Evolutionary conservation across 2,113 vertebrate genomes (phyloP).

Genomic region (Orthonyx spaldingii): DNA sequence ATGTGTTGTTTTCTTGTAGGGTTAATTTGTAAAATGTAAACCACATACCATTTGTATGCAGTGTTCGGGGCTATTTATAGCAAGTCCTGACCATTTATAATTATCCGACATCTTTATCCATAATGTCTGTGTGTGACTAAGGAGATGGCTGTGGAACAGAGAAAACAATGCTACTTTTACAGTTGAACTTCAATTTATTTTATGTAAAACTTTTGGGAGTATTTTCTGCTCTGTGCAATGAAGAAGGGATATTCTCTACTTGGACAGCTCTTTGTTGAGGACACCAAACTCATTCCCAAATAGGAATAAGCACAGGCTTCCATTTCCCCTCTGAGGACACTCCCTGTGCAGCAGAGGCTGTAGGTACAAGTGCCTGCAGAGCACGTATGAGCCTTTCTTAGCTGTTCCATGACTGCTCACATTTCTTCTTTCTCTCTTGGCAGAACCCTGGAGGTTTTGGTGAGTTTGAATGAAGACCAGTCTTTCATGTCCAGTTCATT

Average conservation of each 20-base stretch:
- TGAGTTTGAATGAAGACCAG: constrained; percentile 86
- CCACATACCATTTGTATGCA: constrained; percentile 43
- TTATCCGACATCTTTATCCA: constrained; percentile 46
- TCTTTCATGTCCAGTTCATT: constrained; percentile 81
- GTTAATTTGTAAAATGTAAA: constrained; percentile 66
- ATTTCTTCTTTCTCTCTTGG: constrained; percentile 7
- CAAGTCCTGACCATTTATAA: constrained; percentile 56
- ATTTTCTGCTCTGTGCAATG: not conserved
- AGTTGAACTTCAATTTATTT: not conserved
- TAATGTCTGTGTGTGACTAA: constrained; percentile 15
- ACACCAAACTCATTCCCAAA: not conserved
- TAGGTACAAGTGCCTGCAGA: accelerated
- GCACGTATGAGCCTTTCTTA: not conserved
- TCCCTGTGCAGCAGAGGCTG: not conserved
- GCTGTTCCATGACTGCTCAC: not conserved
- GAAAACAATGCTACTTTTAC: constrained; percentile 2
- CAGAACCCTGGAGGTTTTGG: constrained; percentile 87
- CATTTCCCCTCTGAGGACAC: not conserved
- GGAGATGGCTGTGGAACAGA: not conserved
- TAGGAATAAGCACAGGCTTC: not conserved
- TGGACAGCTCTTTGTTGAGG: not conserved
- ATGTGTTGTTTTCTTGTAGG: constrained; percentile 61
- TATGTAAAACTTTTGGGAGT: not conserved
- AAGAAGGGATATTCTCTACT: not conserved
- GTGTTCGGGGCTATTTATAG: constrained; percentile 49